phyloP scores from a whole-genome alignment of 2,888 invertebrate species.

The Resseliella maxima region DNA sequence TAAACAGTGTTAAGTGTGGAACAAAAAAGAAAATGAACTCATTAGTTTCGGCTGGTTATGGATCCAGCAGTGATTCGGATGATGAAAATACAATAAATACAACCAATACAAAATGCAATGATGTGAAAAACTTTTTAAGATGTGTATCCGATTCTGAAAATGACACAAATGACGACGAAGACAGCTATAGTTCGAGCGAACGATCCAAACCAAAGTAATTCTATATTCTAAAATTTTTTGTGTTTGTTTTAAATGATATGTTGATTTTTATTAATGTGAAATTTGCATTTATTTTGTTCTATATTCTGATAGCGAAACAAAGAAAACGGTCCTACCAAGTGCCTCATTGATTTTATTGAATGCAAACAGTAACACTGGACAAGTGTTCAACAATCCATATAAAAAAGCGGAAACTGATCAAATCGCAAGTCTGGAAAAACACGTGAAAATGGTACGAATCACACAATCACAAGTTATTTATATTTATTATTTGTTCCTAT shows the following conservation, averaged over 20 bases:
- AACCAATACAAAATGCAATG: background rate
- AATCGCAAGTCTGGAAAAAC: slow-evolving; percentile 86
- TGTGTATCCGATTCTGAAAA: slow-evolving; percentile 6
- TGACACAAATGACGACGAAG: slow-evolving; percentile 24
- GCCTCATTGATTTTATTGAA: slow-evolving; percentile 62
- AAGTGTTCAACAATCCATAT: slow-evolving; percentile 88
- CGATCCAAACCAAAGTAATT: background rate
- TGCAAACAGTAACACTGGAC: slow-evolving; percentile 59
- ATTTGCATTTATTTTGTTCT: slow-evolving; percentile 12
- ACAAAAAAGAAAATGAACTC: background rate
- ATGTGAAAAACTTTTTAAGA: slow-evolving; percentile 25
- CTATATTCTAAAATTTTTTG: background rate
- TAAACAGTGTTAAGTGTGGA: no score
- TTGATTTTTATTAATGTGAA: background rate
- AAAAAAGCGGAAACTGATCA: slow-evolving; percentile 87
- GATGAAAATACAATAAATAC: background rate
- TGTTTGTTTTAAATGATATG: background rate
- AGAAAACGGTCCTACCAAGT: slow-evolving; percentile 62
- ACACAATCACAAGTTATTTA: background rate
- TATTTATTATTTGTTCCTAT: background rate
- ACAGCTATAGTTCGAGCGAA: background rate
- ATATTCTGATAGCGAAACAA: background rate
- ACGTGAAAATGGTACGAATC: slow-evolving; percentile 86
- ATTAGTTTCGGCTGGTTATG: slow-evolving; percentile 38
- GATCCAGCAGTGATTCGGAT: slow-evolving; percentile 30